Conservation (phyloP, 2,113 vertebrate species). For the Cololabis saira region DNA sequence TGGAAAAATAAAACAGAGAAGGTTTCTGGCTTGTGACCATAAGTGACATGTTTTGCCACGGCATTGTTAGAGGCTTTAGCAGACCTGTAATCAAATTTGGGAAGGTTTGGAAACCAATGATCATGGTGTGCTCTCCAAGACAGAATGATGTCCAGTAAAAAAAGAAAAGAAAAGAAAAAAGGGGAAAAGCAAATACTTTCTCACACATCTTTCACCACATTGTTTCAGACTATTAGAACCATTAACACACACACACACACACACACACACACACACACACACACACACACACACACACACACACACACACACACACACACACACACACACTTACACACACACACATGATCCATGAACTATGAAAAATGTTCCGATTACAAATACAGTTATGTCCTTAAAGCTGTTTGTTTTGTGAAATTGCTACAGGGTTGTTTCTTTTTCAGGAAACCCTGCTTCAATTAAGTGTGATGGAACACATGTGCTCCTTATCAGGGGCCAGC, state of each 20-base stretch:
- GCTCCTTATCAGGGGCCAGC: conserved; percentile 74
- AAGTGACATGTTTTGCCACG: conserved; percentile 63
- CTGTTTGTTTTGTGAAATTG: conserved; percentile 78
- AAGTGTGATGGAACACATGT: conserved; percentile 82
- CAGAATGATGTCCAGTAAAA: conserved; percentile 72
- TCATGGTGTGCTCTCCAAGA: conserved; percentile 68
- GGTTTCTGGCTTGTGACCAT: conserved; percentile 61
- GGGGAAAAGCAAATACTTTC: neutral
- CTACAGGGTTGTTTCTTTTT: conserved; percentile 71
- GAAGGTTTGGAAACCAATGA: conserved; percentile 72
- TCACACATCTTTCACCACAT: conserved; percentile 24
- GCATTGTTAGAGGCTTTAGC: conserved; percentile 81
- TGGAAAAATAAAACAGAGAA: conserved; percentile 40
- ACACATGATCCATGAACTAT: conserved; percentile 50
- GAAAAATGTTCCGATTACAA: conserved; percentile 69
- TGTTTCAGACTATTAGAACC: conserved; percentile 17
- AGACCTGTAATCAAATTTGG: conserved; percentile 81
- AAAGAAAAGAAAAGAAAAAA: conserved; percentile 1
- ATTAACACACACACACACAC: conserved; percentile 24
- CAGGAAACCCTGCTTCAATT: conserved; percentile 80
- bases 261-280: conserved; percentile 28
- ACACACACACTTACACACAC: conserved; percentile 36
- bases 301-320: conserved; percentile 27
- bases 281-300: conserved; percentile 36
- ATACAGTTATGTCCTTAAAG: conserved; percentile 75